phyloP scores from a whole-genome alignment of 1,140 invertebrate genomes.

The Rhizoglyphus robini region DNA sequence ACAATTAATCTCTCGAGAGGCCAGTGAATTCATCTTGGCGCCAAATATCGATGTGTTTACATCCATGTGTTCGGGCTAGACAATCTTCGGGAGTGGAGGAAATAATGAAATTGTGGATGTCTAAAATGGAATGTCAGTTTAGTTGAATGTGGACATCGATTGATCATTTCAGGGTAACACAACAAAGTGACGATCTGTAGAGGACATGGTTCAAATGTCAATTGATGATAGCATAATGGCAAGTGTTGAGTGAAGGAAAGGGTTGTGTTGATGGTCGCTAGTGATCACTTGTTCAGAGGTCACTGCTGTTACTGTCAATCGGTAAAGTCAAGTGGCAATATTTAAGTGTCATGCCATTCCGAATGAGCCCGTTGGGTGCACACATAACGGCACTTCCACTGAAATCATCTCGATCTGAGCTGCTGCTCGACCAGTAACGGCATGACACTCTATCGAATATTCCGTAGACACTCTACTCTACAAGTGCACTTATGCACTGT shows the following conservation, averaged over 20 bases:
- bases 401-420: neutral
- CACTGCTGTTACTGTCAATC: too few relatives aligned
- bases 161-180: neutral
- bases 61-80: neutral
- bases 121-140: neutral
- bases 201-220: neutral
- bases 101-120: neutral
- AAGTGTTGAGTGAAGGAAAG: too few relatives aligned
- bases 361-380: neutral
- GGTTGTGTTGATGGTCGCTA: too few relatives aligned
- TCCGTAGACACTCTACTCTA: too few relatives aligned
- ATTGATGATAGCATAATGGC: neutral
- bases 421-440: neutral
- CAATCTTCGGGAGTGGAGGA: neutral
- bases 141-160: neutral
- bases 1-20: too few relatives aligned
- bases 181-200: neutral
- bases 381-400: neutral
- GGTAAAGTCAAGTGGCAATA: neutral
- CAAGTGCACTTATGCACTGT: too few relatives aligned
- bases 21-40: too few relatives aligned
- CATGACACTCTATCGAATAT: neutral
- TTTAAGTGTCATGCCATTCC: neutral
- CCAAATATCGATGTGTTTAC: too few relatives aligned
- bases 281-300: too few relatives aligned